A percentile compares a stretch with the other conserved stretches of the same genome.
phyloP scores from a whole-genome alignment of 2,113 vertebrate genomes.

The Entelurus aequoreus region DNA sequence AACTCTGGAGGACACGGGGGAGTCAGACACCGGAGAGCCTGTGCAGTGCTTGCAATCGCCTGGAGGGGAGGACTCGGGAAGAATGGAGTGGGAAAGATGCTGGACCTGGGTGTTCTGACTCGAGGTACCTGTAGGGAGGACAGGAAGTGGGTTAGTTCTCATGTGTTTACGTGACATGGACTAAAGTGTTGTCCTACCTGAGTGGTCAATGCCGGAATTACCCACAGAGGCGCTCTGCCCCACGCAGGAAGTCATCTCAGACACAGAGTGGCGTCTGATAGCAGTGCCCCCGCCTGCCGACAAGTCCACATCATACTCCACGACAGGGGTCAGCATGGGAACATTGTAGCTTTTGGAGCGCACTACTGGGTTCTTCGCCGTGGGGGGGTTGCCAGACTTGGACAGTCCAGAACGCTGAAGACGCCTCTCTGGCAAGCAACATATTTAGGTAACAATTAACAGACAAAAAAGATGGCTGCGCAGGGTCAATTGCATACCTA shows the following conservation, averaged over 20 bases:
- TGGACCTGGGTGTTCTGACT: slow-evolving; percentile 8
- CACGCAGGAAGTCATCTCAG: slow-evolving; percentile 84
- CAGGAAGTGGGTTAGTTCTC: slow-evolving; percentile 14
- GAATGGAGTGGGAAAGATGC: slow-evolving; percentile 49
- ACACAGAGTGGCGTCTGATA: slow-evolving; percentile 86
- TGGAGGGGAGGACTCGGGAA: slow-evolving; percentile 31
- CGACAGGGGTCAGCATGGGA: slow-evolving; percentile 85
- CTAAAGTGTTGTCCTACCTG: slow-evolving; percentile 20
- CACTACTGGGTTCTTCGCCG: slow-evolving; percentile 84
- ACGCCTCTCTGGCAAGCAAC: slow-evolving; percentile 74
- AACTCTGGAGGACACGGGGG: slow-evolving; percentile 28
- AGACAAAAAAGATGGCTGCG: background rate
- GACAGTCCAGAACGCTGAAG: slow-evolving; percentile 69
- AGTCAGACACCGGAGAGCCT: slow-evolving; percentile 26
- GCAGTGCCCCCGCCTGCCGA: slow-evolving; percentile 35
- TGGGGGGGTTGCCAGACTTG: slow-evolving; percentile 63
- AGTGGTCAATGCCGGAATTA: slow-evolving; percentile 14
- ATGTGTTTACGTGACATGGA: background rate
- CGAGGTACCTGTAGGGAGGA: slow-evolving; percentile 54
- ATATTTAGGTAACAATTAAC: background rate
- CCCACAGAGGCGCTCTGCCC: slow-evolving; percentile 70
- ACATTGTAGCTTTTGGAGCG: slow-evolving; percentile 95
- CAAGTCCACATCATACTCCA: slow-evolving; percentile 76
- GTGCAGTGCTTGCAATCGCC: slow-evolving; percentile 47
- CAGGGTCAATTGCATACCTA: slow-evolving; percentile 73